phyloP scores from a whole-genome alignment of 2,113 vertebrate species.

The Marcusenius ussheri region DNA sequence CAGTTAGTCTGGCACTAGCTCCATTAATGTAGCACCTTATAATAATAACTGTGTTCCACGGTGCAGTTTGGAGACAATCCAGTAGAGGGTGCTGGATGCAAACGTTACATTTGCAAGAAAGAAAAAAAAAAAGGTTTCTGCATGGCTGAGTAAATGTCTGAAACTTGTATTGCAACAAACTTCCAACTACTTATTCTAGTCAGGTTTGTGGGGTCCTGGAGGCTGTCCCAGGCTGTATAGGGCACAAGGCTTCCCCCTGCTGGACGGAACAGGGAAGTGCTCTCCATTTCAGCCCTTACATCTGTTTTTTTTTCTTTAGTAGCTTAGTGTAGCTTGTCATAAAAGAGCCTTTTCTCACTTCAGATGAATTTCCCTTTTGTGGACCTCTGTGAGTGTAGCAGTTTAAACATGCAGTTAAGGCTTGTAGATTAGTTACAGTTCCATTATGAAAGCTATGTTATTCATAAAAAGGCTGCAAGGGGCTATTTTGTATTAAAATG shows the following conservation, averaged over 20 bases:
- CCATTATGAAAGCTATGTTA: background rate
- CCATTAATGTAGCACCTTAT: background rate
- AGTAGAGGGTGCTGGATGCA: background rate
- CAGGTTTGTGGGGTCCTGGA: background rate
- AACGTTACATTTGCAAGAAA: background rate
- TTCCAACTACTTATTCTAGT: background rate
- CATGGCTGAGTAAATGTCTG: background rate
- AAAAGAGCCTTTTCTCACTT: background rate
- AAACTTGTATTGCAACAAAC: background rate
- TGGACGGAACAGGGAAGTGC: background rate
- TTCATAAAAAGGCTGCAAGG: background rate
- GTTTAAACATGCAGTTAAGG: background rate
- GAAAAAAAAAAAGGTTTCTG: background rate
- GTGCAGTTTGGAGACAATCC: background rate
- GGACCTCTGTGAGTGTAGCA: background rate
- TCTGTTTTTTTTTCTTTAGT: background rate
- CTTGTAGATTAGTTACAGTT: background rate
- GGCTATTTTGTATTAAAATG: background rate
- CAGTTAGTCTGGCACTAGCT: background rate
- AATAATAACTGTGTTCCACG: background rate
- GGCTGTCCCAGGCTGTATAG: background rate
- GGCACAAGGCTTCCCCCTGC: background rate
- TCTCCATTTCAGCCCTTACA: background rate
- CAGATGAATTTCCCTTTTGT: background rate
- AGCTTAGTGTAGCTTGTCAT: background rate